Evolutionary conservation across 2,797 vertebrate genomes (phyloP).

Genomic region (Thripadectes ignobilis): DNA sequence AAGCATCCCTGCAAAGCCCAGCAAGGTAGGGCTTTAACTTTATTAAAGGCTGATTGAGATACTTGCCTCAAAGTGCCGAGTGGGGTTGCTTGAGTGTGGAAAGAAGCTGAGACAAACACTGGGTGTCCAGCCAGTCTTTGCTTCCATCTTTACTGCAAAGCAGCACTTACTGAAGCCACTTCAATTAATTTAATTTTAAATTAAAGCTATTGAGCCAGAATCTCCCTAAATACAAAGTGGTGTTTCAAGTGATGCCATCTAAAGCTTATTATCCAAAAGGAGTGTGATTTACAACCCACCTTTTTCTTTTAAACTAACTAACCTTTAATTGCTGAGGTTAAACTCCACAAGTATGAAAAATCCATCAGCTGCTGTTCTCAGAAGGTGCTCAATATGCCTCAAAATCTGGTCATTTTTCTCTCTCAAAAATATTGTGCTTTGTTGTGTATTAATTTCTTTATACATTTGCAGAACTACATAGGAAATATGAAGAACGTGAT

Average conservation of each 20-base stretch:
- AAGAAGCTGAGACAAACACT: not conserved
- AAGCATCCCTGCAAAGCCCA: not conserved
- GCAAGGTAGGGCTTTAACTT: not conserved
- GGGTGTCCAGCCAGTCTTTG: not conserved
- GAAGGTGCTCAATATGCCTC: not conserved
- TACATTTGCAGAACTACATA: not conserved
- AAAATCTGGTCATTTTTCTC: not conserved
- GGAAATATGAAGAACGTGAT: not conserved
- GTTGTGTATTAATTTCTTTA: not conserved
- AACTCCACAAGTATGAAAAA: not conserved
- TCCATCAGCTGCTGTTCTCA: not conserved
- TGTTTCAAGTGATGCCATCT: not conserved
- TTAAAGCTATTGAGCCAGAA: not conserved
- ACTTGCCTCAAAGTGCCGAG: not conserved
- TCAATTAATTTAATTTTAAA: not conserved
- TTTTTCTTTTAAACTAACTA: not conserved
- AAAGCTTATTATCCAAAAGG: not conserved
- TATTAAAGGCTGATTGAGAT: not conserved
- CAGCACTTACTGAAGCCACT: not conserved
- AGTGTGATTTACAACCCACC: not conserved
- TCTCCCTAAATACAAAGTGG: not conserved
- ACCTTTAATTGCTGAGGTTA: not conserved
- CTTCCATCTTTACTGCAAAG: not conserved
- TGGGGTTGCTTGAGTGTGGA: not conserved
- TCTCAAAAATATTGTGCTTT: not conserved